Evolutionary conservation across 2,113 vertebrate species (phyloP).

Genomic region (Gnathonemus echidnorhynchus): DNA sequence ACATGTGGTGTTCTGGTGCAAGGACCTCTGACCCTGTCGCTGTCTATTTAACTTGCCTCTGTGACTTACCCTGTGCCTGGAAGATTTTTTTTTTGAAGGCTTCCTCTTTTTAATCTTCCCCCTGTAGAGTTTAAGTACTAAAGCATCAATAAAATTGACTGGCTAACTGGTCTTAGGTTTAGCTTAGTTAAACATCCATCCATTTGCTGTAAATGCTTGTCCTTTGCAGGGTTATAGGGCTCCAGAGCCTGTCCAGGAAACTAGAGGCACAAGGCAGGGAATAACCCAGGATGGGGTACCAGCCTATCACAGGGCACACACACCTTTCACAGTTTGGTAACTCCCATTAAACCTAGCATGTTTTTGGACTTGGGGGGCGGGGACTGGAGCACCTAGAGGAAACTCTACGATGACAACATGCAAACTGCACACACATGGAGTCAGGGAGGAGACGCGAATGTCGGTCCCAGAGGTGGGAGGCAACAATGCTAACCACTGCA

Average conservation of each 20-base stretch:
- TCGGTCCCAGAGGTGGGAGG: not conserved
- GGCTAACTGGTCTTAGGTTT: not conserved
- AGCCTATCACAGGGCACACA: not conserved
- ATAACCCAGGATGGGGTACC: not conserved
- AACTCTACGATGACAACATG: not conserved
- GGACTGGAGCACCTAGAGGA: not conserved
- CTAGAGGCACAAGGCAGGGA: not conserved
- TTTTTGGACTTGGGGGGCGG: not conserved
- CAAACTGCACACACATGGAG: not conserved
- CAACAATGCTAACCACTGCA: not conserved
- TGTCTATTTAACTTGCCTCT: not conserved
- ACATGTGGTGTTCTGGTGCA: not conserved
- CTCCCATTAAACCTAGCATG: not conserved
- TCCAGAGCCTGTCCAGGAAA: not conserved
- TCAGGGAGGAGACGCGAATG: not conserved
- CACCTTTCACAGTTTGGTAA: not conserved
- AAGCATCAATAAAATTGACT: not conserved
- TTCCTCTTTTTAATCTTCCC: not conserved
- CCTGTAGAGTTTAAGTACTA: not conserved
- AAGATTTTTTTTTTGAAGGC: not conserved
- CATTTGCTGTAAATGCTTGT: not conserved
- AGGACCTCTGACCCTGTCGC: not conserved
- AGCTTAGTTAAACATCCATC: not conserved
- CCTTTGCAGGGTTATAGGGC: not conserved
- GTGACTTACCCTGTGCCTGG: not conserved